Conservation (phyloP, 2,113 vertebrate species). For the Platysternon megacephalum region DNA sequence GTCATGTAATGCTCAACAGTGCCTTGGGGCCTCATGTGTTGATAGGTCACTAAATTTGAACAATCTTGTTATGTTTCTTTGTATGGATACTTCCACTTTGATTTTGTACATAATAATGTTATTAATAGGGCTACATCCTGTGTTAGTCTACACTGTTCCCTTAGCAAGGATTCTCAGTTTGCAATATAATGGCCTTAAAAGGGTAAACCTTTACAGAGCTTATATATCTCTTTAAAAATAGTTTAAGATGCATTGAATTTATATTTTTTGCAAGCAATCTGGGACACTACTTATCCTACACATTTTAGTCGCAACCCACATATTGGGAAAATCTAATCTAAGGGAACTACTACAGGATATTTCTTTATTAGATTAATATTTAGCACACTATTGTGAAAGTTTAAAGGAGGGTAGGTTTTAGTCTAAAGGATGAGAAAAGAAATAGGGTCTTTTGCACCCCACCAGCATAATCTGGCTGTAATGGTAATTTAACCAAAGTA, state of each 20-base stretch:
- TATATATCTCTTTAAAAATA: neutral
- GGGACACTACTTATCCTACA: neutral
- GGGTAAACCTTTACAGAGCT: neutral
- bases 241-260: neutral
- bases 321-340: neutral
- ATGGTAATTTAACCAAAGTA: too few species aligned
- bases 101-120: neutral
- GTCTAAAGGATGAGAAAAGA: neutral
- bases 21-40: neutral
- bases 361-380: neutral
- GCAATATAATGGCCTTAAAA: neutral
- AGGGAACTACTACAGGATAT: neutral
- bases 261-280: neutral
- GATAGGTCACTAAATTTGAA: neutral
- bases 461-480: too few species aligned
- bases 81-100: neutral
- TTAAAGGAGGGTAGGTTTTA: neutral
- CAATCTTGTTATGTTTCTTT: neutral
- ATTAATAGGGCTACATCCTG: neutral
- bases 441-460: too few species aligned
- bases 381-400: neutral
- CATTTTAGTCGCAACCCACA: neutral
- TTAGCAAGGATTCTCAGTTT: neutral
- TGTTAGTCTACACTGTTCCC: fast-evolving
- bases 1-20: neutral